phyloP scores from a whole-genome alignment of 2,888 invertebrate genomes.

The Poecilobothrus nobilitatus region DNA sequence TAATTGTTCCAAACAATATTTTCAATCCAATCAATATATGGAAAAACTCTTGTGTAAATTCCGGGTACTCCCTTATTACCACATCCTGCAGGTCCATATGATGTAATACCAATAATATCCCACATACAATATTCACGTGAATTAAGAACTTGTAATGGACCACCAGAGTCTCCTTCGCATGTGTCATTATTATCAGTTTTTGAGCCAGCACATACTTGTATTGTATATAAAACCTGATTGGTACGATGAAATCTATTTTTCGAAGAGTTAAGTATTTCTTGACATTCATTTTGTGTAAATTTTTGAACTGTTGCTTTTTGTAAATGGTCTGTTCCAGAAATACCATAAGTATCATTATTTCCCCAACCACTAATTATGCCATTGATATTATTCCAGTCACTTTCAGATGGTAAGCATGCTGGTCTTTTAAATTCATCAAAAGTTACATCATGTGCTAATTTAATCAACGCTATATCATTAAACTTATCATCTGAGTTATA shows the following conservation, averaged over 20 bases:
- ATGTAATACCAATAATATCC: conserved; percentile 41
- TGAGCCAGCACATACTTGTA: conserved; percentile 44
- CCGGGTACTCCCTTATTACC: conserved; percentile 45
- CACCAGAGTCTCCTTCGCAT: conserved; percentile 42
- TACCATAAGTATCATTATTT: conserved; percentile 25
- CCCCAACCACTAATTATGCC: conserved; percentile 27
- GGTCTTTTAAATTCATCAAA: conserved; percentile 40
- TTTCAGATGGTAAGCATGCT: conserved; percentile 50
- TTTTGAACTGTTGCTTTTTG: conserved; percentile 45
- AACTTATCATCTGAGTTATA: conserved; percentile 42
- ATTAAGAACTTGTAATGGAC: conserved; percentile 38
- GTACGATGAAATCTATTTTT: too few relatives aligned
- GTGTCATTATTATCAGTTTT: conserved; percentile 40
- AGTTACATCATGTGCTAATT: conserved; percentile 32
- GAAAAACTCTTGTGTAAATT: conserved; percentile 51
- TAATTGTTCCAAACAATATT: conserved; percentile 46
- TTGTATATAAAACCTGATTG: conserved; percentile 22
- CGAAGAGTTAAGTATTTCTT: too few relatives aligned
- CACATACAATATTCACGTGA: conserved; percentile 37
- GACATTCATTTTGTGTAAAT: conserved; percentile 34
- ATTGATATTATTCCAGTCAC: conserved; percentile 37
- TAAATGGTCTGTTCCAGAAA: conserved; percentile 28
- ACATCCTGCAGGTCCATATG: conserved; percentile 43
- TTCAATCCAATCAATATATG: conserved; percentile 54
- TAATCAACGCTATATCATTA: conserved; percentile 48